phyloP scores from a whole-genome alignment of 1,140 invertebrate species.

The Frieseomelitta varia region DNA sequence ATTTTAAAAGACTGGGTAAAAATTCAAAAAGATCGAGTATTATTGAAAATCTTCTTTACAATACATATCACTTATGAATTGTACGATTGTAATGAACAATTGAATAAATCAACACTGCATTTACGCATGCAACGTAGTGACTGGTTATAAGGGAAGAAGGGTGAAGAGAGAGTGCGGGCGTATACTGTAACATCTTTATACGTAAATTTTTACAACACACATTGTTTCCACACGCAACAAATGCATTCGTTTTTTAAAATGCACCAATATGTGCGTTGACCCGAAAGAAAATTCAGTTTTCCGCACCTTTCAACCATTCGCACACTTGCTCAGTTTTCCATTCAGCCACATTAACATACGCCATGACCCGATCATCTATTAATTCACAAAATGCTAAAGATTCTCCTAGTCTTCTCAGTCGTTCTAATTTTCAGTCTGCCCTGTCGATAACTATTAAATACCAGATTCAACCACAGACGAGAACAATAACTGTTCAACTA shows the following conservation, averaged over 20 bases:
- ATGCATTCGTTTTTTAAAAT: not conserved
- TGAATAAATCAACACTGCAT: constrained; percentile 43
- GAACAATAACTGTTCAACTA: not conserved
- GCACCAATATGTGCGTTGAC: not conserved
- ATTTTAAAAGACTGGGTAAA: too few species aligned
- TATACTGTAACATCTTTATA: constrained; percentile 34
- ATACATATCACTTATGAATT: constrained; percentile 23
- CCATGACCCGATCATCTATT: constrained; percentile 82
- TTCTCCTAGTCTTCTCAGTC: constrained; percentile 10
- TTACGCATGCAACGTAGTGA: constrained; percentile 30
- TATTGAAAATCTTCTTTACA: not conserved
- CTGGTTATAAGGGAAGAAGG: not conserved
- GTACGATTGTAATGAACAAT: constrained; percentile 11
- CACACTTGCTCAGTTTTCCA: constrained; percentile 97
- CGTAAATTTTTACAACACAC: constrained; percentile 16
- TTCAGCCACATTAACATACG: constrained; percentile 94
- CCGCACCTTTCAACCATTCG: constrained; percentile 93
- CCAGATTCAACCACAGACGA: too few species aligned
- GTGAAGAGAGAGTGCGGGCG: not conserved
- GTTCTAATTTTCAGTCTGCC: constrained; percentile 40
- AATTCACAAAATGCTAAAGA: constrained; percentile 46
- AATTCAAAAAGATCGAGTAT: not conserved
- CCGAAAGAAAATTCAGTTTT: not conserved
- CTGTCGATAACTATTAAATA: constrained; percentile 24
- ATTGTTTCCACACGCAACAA: not conserved